Base-by-base conservation (phyloP, 2,113 vertebrate genomes). In the Andinoacara biseriatus region DNA sequence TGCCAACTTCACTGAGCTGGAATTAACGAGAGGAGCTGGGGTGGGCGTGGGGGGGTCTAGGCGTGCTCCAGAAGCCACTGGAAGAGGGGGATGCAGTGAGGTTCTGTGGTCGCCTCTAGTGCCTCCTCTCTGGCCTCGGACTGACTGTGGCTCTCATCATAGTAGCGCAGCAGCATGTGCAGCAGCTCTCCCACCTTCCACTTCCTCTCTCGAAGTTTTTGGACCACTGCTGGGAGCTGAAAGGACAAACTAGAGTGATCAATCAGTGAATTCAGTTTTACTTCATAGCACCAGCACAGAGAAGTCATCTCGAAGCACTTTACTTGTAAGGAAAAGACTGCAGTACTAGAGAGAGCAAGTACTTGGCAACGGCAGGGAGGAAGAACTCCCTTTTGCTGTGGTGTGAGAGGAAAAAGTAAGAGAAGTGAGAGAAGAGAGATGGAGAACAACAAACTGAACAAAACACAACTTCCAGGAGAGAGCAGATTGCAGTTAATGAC, bases 151-250 rank as follows among this genome's bases (percentile, higher is more conserved):
- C 56, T 59, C 74, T 93, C 95, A 76, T 98, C 97, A 46, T 95
- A 98, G 81, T 99, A 99, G 46, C 94, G 96, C 90, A 99, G 92
- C 78, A 99, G 95, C 31, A 95, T 95, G 93, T 97, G 97, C 49
- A 99, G 96, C 75, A 99, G 95, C 80, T 98, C 97, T 26, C 97
- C 97, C 22, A 97, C 97, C 88, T 95, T 96, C 96, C 97, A 98
- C 77, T 92, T 95, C 91, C 92, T 95, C 82, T 97, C 97, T 87
- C 87, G 94, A 17, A 98, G 94, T 76, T 82, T 94, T 84, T 96
- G 96, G 35, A 95, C 91, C 75, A 96, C 94, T 0, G 58, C 88
- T 7, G 96, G 97, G 90, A 99, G 96, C 98, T 99, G 84, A 60
- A 92, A 58, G 81, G 5, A 62, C 26, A 43, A 20, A 26, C 26